Base-by-base conservation (phyloP, 1,140 invertebrate species). In the Tachypleus tridentatus region DNA sequence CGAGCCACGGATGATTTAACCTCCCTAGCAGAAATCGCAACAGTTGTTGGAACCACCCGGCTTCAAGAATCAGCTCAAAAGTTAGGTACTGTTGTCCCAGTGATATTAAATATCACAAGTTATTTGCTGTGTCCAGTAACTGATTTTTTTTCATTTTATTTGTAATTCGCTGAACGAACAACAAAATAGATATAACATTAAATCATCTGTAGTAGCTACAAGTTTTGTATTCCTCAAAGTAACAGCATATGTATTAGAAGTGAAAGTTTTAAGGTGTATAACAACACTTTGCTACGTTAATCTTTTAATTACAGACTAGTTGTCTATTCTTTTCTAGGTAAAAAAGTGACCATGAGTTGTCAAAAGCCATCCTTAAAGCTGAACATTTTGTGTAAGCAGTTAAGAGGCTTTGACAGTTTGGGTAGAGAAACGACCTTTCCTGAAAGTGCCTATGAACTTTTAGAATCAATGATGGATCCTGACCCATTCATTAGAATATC, bases 11-110 rank as follows among this genome's bases (percentile, higher is more conserved):
- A 92, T 76, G 89, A 92, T 73, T 78, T 87, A 60, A 84, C 85
- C 49, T 87, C 89, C 51, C 76, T 94, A 51, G 86, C 88, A 60
- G 91, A 94, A 81, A 86, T 94, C 60, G 84, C 86, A 3, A 85
- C 85, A 49, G 77, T 94, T 66, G 86, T 95, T 74, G 91, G 91
- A 1, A 84, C 83, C 58, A 78, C 80, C 9, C 77, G 81, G 69
- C 81, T 93, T 62, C 80, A 84, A 67, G 78, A 84, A 65, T 83
- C 86, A 58, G 88, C 90, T 0, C 71, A 76, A 63, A 80, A 82
- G 70, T 79, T 91, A 67, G 87, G 87, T 87, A 79, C 29, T 29
- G 29, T 29, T 29, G 29, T 1, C 29, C 29, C 29, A 29, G 29
- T 29, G 29, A 29, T 29, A 29, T 29, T 29, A 29, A 29, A 29